phyloP scores from a whole-genome alignment of 2,888 invertebrate species.

The Phengaris arion region DNA sequence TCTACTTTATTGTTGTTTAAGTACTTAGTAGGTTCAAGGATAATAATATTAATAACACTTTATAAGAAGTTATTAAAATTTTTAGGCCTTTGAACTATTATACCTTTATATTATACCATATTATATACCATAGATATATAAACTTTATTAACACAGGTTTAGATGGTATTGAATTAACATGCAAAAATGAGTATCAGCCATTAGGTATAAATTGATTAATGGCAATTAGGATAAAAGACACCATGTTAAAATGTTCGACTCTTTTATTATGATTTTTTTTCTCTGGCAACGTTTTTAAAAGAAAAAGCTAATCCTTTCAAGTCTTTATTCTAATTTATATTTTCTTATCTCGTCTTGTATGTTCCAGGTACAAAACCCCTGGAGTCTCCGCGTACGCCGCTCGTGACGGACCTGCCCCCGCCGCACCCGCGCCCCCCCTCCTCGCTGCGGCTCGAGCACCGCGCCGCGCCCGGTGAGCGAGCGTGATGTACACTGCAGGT shows the following conservation, averaged over 20 bases:
- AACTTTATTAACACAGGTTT: too few relatives aligned
- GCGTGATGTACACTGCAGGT: conserved; percentile 74
- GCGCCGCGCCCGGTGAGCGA: conserved; percentile 79
- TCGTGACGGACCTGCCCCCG: conserved; percentile 74
- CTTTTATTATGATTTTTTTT: too few relatives aligned
- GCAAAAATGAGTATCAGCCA: too few relatives aligned
- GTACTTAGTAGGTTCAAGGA: conserved; percentile 2
- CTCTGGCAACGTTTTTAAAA: background rate
- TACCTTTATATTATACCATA: too few relatives aligned
- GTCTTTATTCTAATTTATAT: background rate
- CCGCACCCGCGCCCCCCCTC: conserved; percentile 74
- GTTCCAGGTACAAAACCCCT: conserved; percentile 84
- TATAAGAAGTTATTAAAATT: background rate
- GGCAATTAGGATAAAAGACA: too few relatives aligned
- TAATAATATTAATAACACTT: background rate
- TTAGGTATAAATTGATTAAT: too few relatives aligned
- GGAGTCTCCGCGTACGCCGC: conserved; percentile 91
- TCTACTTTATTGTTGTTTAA: background rate
- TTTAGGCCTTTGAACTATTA: background rate
- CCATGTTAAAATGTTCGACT: too few relatives aligned
- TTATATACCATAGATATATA: too few relatives aligned
- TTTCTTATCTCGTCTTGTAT: background rate
- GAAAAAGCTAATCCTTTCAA: background rate
- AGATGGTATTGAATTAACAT: too few relatives aligned
- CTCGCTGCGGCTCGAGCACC: conserved; percentile 77